A percentile compares a stretch with the other conserved stretches of the same genome.
phyloP scores from a whole-genome alignment of 2,888 invertebrate genomes.

The Mimumesa dahlbomi region DNA sequence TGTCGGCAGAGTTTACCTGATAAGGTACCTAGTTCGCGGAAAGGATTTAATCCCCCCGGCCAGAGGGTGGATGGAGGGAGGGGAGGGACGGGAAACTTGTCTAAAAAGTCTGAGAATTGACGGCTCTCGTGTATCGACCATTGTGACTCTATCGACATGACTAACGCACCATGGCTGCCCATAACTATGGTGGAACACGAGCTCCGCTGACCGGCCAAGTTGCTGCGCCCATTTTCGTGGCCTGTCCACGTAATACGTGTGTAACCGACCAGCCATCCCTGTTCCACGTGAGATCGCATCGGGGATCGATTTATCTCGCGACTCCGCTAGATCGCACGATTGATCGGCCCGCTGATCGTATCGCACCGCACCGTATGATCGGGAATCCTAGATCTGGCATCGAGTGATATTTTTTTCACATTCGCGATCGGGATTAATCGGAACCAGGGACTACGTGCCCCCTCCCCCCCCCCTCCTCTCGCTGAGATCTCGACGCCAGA shows the following conservation, averaged over 20 bases:
- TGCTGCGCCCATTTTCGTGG: slow-evolving; percentile 16
- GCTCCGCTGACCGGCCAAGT: neutral
- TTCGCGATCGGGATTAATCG: slow-evolving; percentile 2
- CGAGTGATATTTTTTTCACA: too few relatives aligned
- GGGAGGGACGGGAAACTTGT: slow-evolving; percentile 3
- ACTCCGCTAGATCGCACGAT: slow-evolving; percentile 4
- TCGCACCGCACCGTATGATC: slow-evolving; percentile 2
- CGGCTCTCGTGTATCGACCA: slow-evolving; percentile 24
- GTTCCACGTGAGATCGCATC: slow-evolving; percentile 12
- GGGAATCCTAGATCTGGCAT: too few relatives aligned
- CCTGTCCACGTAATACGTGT: neutral
- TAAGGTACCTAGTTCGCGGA: slow-evolving; percentile 21
- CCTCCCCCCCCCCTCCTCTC: too few relatives aligned
- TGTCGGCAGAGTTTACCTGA: slow-evolving; percentile 43
- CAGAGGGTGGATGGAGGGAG: too few relatives aligned
- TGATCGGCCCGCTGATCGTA: slow-evolving; percentile 10
- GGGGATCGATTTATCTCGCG: slow-evolving; percentile 17
- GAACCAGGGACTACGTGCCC: too few relatives aligned
- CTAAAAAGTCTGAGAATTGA: slow-evolving; percentile 32
- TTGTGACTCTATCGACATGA: slow-evolving; percentile 46
- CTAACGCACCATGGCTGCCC: slow-evolving; percentile 12
- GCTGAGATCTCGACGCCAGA: too few relatives aligned
- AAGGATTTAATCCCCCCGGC: slow-evolving; percentile 7
- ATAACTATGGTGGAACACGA: slow-evolving; percentile 17
- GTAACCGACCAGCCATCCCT: slow-evolving; percentile 7